Base-by-base conservation (phyloP, 2,888 invertebrate species). In the Andricus curvator region DNA sequence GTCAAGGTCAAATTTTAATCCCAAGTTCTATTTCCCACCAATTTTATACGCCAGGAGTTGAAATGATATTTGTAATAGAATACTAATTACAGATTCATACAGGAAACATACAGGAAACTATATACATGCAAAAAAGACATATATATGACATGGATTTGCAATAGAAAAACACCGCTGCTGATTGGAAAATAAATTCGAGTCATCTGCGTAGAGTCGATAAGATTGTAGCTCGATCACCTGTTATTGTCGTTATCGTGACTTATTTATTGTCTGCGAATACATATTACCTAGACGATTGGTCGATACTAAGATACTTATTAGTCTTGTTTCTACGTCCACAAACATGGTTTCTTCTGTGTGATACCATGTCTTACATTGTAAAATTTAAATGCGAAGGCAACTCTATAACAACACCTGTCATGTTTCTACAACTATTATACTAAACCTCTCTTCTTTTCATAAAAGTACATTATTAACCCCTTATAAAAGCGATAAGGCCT, bases 131-230 rank as follows among this genome's bases (percentile, higher is more conserved):
- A 62, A 29, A 15, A 62, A 62, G 25, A 25, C 13, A 62, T 3
- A 25, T 15, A 25, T 65, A 33, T 17, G 66, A 37, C 9, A 37
- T 37, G 77, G 51, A 78, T 76, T 78, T 83, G 79, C 85, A 84
- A 85, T 84, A 83, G 83, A 84, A 74, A 74, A 85, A 77, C 81
- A 62, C 83, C 67, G 68, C 64, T 80, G 80, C 79, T 84, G 82
- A 88, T 87, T 86, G 85, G 82, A 87, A 88, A 88, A 87, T 84
- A 86, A 87, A 88, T 88, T 88, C 84, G 84, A 85, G 85, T 85
- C 86, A 86, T 86, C 85, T 85, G 84, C 87, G 84, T 81, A 77
- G 77, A 64, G 83, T 78, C 81, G 88, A 88, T 88, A 88, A 88
- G 87, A 88, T 88, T 87, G 84, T 83, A 77, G 78, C 78, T 81